Evolutionary conservation across 2,113 vertebrate genomes (phyloP).

Genomic region (Centropus unirufus): DNA sequence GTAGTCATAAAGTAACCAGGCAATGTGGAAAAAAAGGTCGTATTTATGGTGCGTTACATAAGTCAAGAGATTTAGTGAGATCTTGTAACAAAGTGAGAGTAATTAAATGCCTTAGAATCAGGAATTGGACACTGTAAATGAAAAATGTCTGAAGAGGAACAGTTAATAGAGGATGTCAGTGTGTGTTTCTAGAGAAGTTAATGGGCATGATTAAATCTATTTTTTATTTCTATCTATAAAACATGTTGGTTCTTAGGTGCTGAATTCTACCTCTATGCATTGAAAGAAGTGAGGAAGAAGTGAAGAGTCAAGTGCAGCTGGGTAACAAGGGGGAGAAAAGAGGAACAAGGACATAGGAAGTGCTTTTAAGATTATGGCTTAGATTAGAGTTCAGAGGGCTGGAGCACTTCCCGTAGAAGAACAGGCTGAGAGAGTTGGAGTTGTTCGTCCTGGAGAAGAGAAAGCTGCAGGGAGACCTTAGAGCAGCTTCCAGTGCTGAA

Average conservation of each 20-base stretch:
- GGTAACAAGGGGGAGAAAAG: background rate
- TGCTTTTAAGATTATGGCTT: background rate
- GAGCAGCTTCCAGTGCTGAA: too few relatives aligned
- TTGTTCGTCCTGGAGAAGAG: too few relatives aligned
- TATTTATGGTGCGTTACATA: slow-evolving; percentile 41
- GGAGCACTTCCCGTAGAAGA: too few relatives aligned
- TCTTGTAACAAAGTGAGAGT: slow-evolving; percentile 26
- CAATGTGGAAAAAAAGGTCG: background rate
- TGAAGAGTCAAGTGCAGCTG: background rate
- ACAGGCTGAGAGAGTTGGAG: too few relatives aligned
- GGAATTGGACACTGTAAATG: background rate
- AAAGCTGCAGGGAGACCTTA: too few relatives aligned
- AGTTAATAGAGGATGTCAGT: slow-evolving; percentile 28
- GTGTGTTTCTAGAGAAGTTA: background rate
- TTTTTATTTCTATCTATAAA: slow-evolving; percentile 27
- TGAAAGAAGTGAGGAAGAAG: background rate
- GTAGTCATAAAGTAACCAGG: background rate
- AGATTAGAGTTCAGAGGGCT: background rate
- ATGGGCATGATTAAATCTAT: background rate
- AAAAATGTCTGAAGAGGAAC: slow-evolving; percentile 33
- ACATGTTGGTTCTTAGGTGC: background rate
- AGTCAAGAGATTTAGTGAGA: slow-evolving; percentile 51
- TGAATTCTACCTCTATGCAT: background rate
- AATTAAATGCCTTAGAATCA: slow-evolving; percentile 44
- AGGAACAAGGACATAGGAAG: background rate